Conservation (phyloP, 1,140 invertebrate genomes). For the Rhagoletis zephyria region DNA sequence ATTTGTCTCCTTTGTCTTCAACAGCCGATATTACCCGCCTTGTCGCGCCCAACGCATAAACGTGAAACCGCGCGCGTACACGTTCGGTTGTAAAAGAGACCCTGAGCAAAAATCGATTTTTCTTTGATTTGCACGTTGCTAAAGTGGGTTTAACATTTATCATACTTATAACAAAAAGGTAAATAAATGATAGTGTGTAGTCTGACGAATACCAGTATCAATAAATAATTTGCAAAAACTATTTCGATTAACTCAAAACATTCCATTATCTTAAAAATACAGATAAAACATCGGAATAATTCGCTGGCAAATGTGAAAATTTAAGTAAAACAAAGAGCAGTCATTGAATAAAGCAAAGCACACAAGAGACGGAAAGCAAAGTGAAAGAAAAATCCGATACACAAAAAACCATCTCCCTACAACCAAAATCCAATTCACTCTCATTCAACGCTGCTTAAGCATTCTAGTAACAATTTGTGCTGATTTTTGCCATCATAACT, state of each 20-base stretch:
- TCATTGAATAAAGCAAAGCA: slow-evolving; percentile 56
- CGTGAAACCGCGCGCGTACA: slow-evolving; percentile 2
- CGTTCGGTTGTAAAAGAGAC: slow-evolving; percentile 42
- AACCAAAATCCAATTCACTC: slow-evolving; percentile 39
- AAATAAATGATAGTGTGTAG: no score
- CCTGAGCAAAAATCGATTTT: slow-evolving; percentile 46
- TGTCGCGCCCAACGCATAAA: neutral
- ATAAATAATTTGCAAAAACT: no score
- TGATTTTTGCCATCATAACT: slow-evolving; percentile 27
- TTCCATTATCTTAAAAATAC: neutral
- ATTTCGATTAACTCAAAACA: no score
- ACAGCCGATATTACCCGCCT: neutral
- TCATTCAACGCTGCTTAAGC: slow-evolving; percentile 38
- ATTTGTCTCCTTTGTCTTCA: neutral
- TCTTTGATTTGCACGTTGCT: slow-evolving; percentile 11
- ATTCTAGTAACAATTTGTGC: slow-evolving; percentile 43
- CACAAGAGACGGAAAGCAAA: slow-evolving; percentile 54
- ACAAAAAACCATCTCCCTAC: slow-evolving; percentile 30
- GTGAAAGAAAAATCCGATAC: slow-evolving; percentile 36
- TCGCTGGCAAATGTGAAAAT: neutral
- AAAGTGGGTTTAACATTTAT: neutral
- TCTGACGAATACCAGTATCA: no score
- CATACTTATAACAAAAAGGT: no score
- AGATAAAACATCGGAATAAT: neutral
- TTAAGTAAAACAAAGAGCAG: slow-evolving; percentile 57